Evolutionary conservation across 2,113 vertebrate genomes (phyloP).

Genomic region (Hoplias malabaricus): DNA sequence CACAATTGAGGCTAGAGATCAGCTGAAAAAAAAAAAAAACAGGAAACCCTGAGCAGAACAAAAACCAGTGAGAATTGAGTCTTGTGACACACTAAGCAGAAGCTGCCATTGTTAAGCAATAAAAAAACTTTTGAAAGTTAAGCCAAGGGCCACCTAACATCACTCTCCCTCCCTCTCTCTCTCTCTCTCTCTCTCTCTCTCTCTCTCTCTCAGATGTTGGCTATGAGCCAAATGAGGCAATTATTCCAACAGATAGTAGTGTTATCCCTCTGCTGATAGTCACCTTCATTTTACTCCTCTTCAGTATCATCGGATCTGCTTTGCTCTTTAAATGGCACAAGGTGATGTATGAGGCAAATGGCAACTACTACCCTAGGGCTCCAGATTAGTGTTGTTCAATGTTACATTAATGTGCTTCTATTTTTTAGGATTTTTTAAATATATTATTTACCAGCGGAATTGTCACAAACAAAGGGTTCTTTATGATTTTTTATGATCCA

Average conservation of each 20-base stretch:
- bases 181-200: neutral
- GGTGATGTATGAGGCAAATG: slow-evolving; percentile 54
- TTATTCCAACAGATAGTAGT: neutral
- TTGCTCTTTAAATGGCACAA: slow-evolving; percentile 63
- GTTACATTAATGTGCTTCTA: neutral
- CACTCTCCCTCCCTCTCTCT: neutral
- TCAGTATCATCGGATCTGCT: slow-evolving; percentile 62
- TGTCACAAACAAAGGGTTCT: too few species aligned
- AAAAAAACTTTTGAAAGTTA: neutral
- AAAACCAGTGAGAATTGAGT: neutral
- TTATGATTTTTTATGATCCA: too few species aligned
- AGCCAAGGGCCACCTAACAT: neutral
- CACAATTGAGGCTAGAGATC: neutral
- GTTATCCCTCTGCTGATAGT: slow-evolving; percentile 31
- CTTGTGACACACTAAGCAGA: neutral
- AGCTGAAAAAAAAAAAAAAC: neutral
- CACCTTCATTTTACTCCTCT: slow-evolving; percentile 58
- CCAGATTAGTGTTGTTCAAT: neutral
- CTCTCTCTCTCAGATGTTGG: slow-evolving; percentile 58
- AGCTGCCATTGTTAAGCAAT: neutral
- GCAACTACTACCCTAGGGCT: neutral
- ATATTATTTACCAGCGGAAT: too few species aligned
- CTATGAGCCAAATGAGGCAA: slow-evolving; percentile 26
- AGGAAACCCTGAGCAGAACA: neutral
- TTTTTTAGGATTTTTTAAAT: too few species aligned